phyloP scores from a whole-genome alignment of 2,113 vertebrate genomes.

The Sciurus niger region DNA sequence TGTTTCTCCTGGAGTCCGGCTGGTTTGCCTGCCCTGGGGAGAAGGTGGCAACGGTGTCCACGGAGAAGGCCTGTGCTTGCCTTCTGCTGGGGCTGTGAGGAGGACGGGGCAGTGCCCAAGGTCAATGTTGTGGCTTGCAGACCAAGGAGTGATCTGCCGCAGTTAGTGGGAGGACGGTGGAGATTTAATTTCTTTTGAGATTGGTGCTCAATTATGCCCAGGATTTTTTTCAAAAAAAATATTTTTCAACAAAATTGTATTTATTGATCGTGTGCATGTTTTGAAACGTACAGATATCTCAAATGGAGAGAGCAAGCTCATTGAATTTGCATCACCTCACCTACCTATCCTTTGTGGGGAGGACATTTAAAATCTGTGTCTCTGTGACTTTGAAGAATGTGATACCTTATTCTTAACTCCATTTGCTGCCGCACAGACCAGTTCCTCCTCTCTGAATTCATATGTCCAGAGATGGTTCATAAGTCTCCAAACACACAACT shows the following conservation, averaged over 20 bases:
- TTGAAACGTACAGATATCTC: not conserved
- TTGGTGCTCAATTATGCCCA: not conserved
- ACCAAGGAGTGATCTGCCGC: not conserved
- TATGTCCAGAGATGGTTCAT: not conserved
- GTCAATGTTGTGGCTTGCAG: not conserved
- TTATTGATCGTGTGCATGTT: not conserved
- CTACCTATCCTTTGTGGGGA: not conserved
- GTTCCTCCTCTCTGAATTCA: not conserved
- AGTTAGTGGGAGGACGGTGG: not conserved
- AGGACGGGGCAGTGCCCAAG: not conserved
- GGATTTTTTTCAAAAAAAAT: not conserved
- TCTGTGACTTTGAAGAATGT: not conserved
- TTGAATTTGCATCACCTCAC: not conserved
- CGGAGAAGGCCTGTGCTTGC: not conserved
- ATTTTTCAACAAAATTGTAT: not conserved
- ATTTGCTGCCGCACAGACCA: not conserved
- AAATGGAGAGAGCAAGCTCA: not conserved
- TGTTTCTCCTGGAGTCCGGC: not conserved
- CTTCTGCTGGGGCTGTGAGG: accelerated
- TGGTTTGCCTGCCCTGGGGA: not conserved
- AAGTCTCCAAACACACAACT: not conserved
- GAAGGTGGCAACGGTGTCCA: not conserved
- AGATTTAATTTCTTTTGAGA: not conserved
- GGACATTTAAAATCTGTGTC: not conserved
- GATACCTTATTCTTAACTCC: not conserved